Conservation (phyloP, 2,888 invertebrate species). For the Eristalis arbustorum region DNA sequence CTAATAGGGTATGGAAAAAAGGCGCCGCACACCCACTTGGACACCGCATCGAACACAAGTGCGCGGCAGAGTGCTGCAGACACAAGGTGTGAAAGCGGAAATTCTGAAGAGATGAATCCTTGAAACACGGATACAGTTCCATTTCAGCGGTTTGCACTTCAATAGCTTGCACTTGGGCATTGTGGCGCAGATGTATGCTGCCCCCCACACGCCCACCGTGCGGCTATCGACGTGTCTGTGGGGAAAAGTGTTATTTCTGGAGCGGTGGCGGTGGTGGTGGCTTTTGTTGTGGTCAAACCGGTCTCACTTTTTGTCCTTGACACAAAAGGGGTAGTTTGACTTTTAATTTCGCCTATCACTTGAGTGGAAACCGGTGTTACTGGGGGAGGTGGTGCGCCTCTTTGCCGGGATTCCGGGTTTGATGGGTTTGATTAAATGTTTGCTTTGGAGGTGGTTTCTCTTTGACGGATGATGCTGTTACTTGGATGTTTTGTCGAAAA, state of each 20-base stretch:
- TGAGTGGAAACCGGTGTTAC: not conserved
- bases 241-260: conserved; percentile 18
- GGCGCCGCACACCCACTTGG: conserved; percentile 34
- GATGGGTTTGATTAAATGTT: conserved; percentile 53
- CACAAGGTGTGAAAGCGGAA: conserved; percentile 50
- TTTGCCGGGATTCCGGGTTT: not conserved
- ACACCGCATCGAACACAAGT: not conserved
- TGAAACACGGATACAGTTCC: conserved; percentile 37
- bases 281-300: conserved; percentile 62
- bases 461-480: conserved; percentile 2
- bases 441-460: not conserved
- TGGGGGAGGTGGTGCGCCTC: not conserved
- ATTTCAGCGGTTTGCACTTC: conserved; percentile 60
- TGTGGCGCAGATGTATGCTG: not conserved
- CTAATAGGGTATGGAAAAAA: conserved; percentile 61
- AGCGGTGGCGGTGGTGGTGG: conserved; percentile 3
- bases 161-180: conserved; percentile 25
- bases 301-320: conserved; percentile 69
- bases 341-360: conserved; percentile 59
- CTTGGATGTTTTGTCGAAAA: not conserved
- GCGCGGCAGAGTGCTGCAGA: not conserved
- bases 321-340: conserved; percentile 59
- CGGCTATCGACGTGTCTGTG: not conserved
- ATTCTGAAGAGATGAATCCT: conserved; percentile 56
- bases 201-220: too few species aligned